Conservation (phyloP, 2,888 invertebrate species). For the Drosophila atripex region DNA sequence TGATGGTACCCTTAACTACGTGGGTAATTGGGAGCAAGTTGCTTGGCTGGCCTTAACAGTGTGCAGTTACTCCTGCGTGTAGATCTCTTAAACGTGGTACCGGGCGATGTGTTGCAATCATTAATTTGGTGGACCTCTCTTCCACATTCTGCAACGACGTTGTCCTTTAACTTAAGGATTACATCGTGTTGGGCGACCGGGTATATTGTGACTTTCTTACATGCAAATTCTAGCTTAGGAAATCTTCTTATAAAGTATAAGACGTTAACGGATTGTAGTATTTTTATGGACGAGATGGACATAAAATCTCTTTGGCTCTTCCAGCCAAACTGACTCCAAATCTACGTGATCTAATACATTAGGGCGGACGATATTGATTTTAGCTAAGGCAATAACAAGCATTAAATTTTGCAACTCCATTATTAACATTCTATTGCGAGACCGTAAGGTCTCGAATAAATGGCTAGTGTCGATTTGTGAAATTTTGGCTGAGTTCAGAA, state of each 20-base stretch:
- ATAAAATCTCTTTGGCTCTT: slow-evolving; percentile 1
- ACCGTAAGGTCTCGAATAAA: too few species aligned
- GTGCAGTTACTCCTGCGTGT: not conserved
- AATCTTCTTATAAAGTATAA: slow-evolving; percentile 2
- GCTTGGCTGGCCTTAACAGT: too few species aligned
- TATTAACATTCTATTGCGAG: too few species aligned
- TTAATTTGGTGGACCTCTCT: not conserved
- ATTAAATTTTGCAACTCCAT: too few species aligned
- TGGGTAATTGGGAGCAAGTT: not conserved
- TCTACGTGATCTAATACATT: too few species aligned
- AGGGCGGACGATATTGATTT: too few species aligned
- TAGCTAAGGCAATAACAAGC: too few species aligned
- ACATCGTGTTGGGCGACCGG: too few species aligned
- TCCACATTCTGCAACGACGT: slow-evolving; percentile 8
- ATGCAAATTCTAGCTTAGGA: not conserved
- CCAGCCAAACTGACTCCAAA: slow-evolving; percentile 15
- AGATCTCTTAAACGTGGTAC: not conserved
- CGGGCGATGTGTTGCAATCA: not conserved
- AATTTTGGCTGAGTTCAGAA: too few species aligned
- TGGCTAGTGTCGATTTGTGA: too few species aligned
- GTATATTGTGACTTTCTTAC: not conserved
- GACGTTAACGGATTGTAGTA: not conserved
- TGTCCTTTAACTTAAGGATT: not conserved
- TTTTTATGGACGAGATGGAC: slow-evolving; percentile 3
- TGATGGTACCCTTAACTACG: not conserved